These are phyloP conservation scores for Platysternon megacephalum DNA, from an alignment of 2,113 vertebrate species.

Conservation along the genomic window DNA sequence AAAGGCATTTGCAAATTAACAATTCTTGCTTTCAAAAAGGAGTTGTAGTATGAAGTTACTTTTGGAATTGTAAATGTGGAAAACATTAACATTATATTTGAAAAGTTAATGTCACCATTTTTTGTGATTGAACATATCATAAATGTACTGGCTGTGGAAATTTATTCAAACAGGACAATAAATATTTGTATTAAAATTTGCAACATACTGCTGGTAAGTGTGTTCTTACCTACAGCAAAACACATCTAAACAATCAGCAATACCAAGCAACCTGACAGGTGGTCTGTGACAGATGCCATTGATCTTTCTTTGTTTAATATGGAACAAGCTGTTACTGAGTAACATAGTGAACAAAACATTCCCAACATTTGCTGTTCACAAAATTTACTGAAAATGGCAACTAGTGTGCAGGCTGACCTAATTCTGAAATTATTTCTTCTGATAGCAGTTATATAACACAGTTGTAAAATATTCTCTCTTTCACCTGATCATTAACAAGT, in stretches of 20 bases:
- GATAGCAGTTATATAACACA: background rate
- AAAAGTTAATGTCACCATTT: background rate
- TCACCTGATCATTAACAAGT: background rate
- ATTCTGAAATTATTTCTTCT: background rate
- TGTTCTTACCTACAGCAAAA: conserved; percentile 35
- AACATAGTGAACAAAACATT: conserved; percentile 54
- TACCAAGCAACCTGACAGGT: conserved; percentile 42
- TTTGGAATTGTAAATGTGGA: conserved; percentile 9
- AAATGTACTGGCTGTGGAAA: background rate
- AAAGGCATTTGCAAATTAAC: background rate
- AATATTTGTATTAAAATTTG: conserved; percentile 4
- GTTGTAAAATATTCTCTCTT: background rate
- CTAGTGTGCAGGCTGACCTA: background rate
- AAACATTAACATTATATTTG: background rate
- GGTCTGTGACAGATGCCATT: conserved; percentile 38
- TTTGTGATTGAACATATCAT: background rate
- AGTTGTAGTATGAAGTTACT: background rate
- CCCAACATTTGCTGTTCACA: background rate
- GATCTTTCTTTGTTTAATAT: conserved; percentile 60
- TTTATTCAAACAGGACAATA: background rate
- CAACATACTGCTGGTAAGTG: background rate
- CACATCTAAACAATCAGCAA: background rate
- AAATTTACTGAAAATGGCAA: background rate
- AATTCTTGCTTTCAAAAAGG: background rate
- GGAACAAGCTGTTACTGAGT: conserved; percentile 52